These are phyloP conservation scores for Melanaphis sacchari DNA, from an alignment of 1,140 invertebrate genomes.

Conservation along the genomic window DNA sequence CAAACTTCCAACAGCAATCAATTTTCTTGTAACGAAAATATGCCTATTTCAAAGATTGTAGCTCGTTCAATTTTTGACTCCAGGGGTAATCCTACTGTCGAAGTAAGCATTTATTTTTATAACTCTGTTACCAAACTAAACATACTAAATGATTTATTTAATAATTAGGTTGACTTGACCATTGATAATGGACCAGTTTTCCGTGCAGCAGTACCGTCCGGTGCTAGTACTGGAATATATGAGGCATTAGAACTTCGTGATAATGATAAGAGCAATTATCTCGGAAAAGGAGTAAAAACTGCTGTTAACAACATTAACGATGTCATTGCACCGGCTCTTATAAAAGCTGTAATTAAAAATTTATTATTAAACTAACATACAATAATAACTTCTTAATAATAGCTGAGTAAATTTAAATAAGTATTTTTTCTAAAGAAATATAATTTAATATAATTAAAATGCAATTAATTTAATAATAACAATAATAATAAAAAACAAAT, in stretches of 20 bases:
- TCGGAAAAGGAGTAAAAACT: conserved; percentile 94
- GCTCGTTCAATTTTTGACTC: conserved; percentile 99
- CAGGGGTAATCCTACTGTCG: conserved; percentile 98
- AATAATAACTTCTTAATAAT: not conserved
- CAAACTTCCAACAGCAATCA: not conserved
- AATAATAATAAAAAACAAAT: no score
- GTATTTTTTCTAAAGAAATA: no score
- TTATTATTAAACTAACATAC: not conserved
- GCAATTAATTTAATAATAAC: no score
- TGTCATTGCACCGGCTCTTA: conserved; percentile 82
- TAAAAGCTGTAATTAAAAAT: conserved; percentile 73
- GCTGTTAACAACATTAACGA: conserved; percentile 94
- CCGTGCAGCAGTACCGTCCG: conserved; percentile 95
- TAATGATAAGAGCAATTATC: conserved; percentile 86
- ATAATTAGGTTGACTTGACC: conserved; percentile 66
- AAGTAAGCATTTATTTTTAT: conserved; percentile 68
- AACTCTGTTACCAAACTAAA: not conserved
- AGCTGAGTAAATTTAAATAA: not conserved
- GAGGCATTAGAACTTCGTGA: conserved; percentile 97
- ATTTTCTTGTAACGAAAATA: conserved; percentile 61
- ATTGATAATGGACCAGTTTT: conserved; percentile 83
- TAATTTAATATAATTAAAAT: no score
- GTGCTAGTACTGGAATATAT: conserved; percentile 96
- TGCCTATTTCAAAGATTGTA: conserved; percentile 83
- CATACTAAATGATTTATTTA: conserved; percentile 28